Base-by-base conservation (phyloP, 2,888 invertebrate genomes). In the Andrena trimmerana region DNA sequence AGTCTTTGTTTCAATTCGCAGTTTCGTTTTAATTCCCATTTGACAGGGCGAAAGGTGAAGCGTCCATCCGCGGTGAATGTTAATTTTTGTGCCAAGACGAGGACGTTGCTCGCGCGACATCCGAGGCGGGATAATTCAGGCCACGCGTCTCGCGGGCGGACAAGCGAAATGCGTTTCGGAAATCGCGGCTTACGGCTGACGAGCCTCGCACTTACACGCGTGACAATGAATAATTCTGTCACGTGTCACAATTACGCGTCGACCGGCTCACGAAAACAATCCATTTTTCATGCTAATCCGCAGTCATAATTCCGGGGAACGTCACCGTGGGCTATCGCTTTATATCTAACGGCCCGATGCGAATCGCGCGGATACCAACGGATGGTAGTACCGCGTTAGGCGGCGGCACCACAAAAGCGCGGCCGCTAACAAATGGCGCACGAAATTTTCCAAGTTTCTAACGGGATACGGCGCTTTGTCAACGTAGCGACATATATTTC, bases 401-500 rank as follows among this genome's bases (percentile, higher is more conserved):
- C 57, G 24, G 57, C 24, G 7, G 24, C 5, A 59, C 63, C 27
- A 54, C 29, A 24, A 29, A 68, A 36, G 57, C 29, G 62, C 24
- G 16, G 31, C 20, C 36, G 65, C 60, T 70, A 66, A 67, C 73
- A 68, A 76, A 74, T 74, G 78, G 69, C 36, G 36, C 16, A 57
- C 36, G 83, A 75, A 83, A 81, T 81, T 79, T 84, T 73, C 71
- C 16, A 79, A 82, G 78, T 73, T 69, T 66, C 77, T 57, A 67
- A n/a, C 67, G 69, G 50, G 73, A 68, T 59, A 77, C 74, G 70
- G n/a, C 74, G 74, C 85, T 89, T 88, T 80, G 85, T 89, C 88
- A 89, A 87, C 81, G 78, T 86, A 79, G 75, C 77, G 65, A 85
- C 79, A 78, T 73, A 78, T 81, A 83, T 88, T 86, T 88, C 74